Base-by-base conservation (phyloP, 1,140 invertebrate species). In the Aphaenogaster ashmeadi region DNA sequence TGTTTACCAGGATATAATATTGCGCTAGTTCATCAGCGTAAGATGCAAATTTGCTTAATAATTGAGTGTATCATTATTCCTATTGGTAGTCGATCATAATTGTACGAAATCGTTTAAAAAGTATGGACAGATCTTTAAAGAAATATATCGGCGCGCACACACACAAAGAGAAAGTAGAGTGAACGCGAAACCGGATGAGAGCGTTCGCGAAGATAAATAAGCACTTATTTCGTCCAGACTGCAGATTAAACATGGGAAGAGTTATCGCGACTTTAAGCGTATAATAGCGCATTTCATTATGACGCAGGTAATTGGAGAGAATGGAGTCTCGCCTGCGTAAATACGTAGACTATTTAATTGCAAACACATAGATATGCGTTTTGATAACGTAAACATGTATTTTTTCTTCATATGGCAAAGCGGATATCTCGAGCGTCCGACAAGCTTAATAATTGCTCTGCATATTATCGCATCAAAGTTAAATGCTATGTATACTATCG, bases 121-220 rank as follows among this genome's bases (percentile, higher is more conserved):
- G 3, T 7, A 0, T 1, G 15, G 36, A 44, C 38, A 69, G 33
- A 67, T 6, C n/a, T 66, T 27, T 3, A 33, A 9, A n/a, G 15
- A 21, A 44, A 36, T 71, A 71, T 71, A 11, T 81, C 21, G 47
- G 1, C 15, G 1, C 15, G 38, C 36, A 27, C 27, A 27, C 27
- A 27, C 27, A 27, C 27, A 27, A 11, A 13, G 36, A 9, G 36
- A 66, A 47, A 58, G 41, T 56, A 33, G 33, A 71, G 21, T 66
- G 66, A 81, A 69, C 47, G 21, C n/a, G 64, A 81, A 71, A 71
- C 50, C 79, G 50, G 50, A 58, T 81, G 52, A 81, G 15, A 81
- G 21, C 21, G 21, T 71, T 81, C 52, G 79, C 38, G 5, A 44
- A 71, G 66, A 71, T 56, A 58, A 81, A 71, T 71, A 69, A 81